Conservation (phyloP, 1,140 invertebrate genomes). For the Plectrocnemia conspersa region DNA sequence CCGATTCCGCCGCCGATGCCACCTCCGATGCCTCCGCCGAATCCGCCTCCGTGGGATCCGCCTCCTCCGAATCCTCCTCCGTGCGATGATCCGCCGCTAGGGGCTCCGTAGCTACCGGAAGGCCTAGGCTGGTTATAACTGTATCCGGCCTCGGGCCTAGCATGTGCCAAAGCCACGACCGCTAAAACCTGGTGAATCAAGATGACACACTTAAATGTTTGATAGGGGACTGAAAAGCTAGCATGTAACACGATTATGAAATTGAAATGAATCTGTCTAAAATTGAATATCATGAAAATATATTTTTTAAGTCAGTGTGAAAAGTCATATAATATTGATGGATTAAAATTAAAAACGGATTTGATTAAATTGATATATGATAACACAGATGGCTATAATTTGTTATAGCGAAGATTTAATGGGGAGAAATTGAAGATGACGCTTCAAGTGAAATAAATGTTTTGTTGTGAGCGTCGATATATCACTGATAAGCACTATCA, state of each 20-base stretch:
- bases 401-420: no score
- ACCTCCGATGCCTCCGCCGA: constrained; percentile 28
- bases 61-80: constrained; percentile 3
- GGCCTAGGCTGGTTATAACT: constrained; percentile 42
- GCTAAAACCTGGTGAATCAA: constrained; percentile 27
- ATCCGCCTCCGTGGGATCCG: constrained; percentile 24
- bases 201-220: neutral
- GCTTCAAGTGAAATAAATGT: neutral
- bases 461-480: neutral
- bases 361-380: neutral
- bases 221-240: no score
- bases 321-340: neutral
- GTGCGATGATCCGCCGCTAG: constrained; percentile 22
- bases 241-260: no score
- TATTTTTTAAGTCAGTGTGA: neutral
- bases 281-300: neutral
- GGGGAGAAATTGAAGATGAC: no score
- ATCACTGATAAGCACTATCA: neutral
- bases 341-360: neutral
- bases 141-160: constrained; percentile 44
- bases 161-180: constrained; percentile 38
- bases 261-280: no score
- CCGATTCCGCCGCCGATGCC: constrained; percentile 11
- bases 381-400: no score
- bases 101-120: constrained; percentile 40